phyloP scores from a whole-genome alignment of 2,113 vertebrate species.

The Anguilla japonica region DNA sequence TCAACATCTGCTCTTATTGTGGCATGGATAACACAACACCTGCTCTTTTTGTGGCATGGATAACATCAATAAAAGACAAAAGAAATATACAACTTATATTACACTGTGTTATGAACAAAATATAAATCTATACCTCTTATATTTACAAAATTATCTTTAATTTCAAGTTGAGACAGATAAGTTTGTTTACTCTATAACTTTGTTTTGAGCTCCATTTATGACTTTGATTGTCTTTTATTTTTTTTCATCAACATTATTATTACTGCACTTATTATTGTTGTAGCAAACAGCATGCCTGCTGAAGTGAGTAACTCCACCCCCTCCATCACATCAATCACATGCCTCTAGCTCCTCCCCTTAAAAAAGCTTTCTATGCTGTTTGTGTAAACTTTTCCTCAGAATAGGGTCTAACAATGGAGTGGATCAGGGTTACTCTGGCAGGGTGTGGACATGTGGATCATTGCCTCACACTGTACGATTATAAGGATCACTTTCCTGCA shows the following conservation, averaged over 20 bases:
- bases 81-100: conserved; percentile 99
- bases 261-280: conserved; percentile 42
- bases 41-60: conserved; percentile 91
- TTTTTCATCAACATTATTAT: conserved; percentile 79
- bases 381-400: not conserved
- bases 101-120: conserved; percentile 99
- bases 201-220: conserved; percentile 95
- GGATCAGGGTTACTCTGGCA: conserved; percentile 10
- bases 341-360: conserved; percentile 17
- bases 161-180: conserved; percentile 99
- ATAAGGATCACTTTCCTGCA: conserved; percentile 4
- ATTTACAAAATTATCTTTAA: conserved; percentile 99
- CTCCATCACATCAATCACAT: not conserved
- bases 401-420: not conserved
- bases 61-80: conserved; percentile 99
- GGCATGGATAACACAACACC: conserved; percentile 89
- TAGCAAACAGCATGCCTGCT: conserved; percentile 65
- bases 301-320: conserved; percentile 59
- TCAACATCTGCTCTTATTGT: conserved; percentile 91
- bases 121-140: conserved; percentile 99
- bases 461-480: conserved; percentile 37
- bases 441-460: conserved; percentile 41
- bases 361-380: conserved; percentile 12
- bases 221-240: conserved; percentile 96
- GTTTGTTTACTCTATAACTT: conserved; percentile 72